Conservation (phyloP, 2,888 invertebrate genomes). For the Sinelater perroti region DNA sequence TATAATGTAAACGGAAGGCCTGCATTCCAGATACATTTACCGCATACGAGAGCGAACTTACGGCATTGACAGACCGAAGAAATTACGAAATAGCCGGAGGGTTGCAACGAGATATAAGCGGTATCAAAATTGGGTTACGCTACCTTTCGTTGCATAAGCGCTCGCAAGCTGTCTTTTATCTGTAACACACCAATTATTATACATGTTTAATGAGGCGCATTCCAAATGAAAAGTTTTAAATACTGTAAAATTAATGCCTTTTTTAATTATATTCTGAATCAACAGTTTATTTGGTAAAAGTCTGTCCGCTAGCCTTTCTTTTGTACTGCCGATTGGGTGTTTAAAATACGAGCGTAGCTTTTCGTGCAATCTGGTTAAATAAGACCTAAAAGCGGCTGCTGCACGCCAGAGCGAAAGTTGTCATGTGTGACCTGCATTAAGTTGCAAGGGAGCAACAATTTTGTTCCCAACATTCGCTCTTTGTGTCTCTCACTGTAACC, state of each 20-base stretch:
- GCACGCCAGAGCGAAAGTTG: slow-evolving; percentile 23
- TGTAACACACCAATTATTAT: too few species aligned
- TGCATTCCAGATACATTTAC: too few species aligned
- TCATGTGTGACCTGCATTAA: slow-evolving; percentile 26
- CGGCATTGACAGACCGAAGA: slow-evolving; percentile 1
- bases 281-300: background rate
- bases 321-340: too few species aligned
- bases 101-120: slow-evolving; percentile 19
- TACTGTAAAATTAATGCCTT: slow-evolving; percentile 1
- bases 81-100: slow-evolving; percentile 14
- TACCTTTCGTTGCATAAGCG: slow-evolving; percentile 11
- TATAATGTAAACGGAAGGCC: too few species aligned
- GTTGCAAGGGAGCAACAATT: slow-evolving; percentile 16
- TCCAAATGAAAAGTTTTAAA: background rate
- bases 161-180: slow-evolving; percentile 6
- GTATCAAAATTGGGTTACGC: slow-evolving; percentile 19
- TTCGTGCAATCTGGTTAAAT: background rate
- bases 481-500: slow-evolving; percentile 23
- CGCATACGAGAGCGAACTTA: too few species aligned
- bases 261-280: too few species aligned
- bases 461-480: slow-evolving; percentile 28
- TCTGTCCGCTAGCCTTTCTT: too few species aligned
- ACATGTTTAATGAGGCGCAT: background rate
- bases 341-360: background rate
- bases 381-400: background rate